Base-by-base conservation (phyloP, 2,888 invertebrate species). In the Conistra vaccinii region DNA sequence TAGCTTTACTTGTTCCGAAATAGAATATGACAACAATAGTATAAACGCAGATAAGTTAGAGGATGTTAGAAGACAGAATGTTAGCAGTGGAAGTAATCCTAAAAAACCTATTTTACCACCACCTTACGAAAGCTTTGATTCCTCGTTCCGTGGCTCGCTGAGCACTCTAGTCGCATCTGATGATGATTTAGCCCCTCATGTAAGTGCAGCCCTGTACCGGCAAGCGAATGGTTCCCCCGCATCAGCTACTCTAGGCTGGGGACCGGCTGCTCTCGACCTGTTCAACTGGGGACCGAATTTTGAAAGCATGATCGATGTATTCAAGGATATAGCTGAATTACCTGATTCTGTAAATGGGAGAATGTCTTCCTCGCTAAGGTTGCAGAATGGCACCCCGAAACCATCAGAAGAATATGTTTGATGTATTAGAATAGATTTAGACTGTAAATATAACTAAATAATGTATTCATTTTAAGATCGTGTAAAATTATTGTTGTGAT, bases 1-100 rank as follows among this genome's bases (percentile, higher is more conserved):
- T 92, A 99, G 99, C 88, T 99, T 99, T 96, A 99, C 99, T 20
- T 99, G 99, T 95, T 99, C 99, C 0, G 99, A 99, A 96, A 99
- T 99, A 91, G 99, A 99, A 94, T 99, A 99, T 92, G 99, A 99
- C 90, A 99, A 99, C 91, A 98, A 98, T 90, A 98, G 98, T 89
- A 96, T 98, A 81, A 98, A 97, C 72, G 98, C 98, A 26, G 98
- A 98, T 90, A 98, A 98, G 91, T 96, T 97, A 76, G 97, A 97
- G 86, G 97, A 97, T 86, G 97, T 97, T 58, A 95, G 97, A 78
- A 96, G 97, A 87, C 95, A 92, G 83, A 97, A 97, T 87, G 96
- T 97, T 29, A 97, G 94, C 80, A 97, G 93, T 81, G 95, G 94
- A 80, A 96, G 92, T 92, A 97, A 89, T 93, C 94, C 91, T 89